Percentiles rank a stretch among this genome's conserved stretches.
phyloP scores from a whole-genome alignment of 2,113 vertebrate genomes.

The Sardina pilchardus region DNA sequence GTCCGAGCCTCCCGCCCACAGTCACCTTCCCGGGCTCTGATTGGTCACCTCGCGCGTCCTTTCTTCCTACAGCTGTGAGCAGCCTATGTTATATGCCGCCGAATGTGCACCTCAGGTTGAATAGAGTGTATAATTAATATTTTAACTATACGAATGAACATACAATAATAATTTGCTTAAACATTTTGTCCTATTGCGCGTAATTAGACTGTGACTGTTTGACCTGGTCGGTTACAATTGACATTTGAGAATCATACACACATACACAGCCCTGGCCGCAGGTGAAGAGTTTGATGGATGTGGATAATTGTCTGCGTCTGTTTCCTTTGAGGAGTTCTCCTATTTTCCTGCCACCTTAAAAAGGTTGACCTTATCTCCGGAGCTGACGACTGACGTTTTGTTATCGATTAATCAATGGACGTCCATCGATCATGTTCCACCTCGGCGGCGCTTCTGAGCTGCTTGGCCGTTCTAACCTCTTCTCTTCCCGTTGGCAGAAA shows the following conservation, averaged over 20 bases:
- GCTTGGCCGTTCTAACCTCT: neutral
- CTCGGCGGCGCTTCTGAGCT: neutral
- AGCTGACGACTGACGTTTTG: slow-evolving; percentile 38
- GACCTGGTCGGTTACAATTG: neutral
- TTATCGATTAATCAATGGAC: slow-evolving; percentile 39
- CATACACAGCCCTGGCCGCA: slow-evolving; percentile 15
- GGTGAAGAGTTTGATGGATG: slow-evolving; percentile 31
- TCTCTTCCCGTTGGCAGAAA: neutral
- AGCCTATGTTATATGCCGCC: neutral
- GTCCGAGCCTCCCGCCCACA: neutral
- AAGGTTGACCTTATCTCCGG: slow-evolving; percentile 36
- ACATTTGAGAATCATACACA: neutral
- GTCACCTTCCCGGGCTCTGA: neutral
- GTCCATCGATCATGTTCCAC: slow-evolving; percentile 33
- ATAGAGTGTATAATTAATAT: neutral
- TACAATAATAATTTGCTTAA: neutral
- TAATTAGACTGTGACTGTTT: neutral
- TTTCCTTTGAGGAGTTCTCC: slow-evolving; percentile 26
- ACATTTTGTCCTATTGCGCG: neutral
- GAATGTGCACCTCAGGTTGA: neutral
- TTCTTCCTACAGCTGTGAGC: neutral
- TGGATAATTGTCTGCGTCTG: slow-evolving; percentile 27
- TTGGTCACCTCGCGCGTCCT: neutral
- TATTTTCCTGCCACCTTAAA: slow-evolving; percentile 26
- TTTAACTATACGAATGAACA: neutral